Conservation (phyloP, 1,140 invertebrate genomes). For the Maconellicoccus hirsutus region DNA sequence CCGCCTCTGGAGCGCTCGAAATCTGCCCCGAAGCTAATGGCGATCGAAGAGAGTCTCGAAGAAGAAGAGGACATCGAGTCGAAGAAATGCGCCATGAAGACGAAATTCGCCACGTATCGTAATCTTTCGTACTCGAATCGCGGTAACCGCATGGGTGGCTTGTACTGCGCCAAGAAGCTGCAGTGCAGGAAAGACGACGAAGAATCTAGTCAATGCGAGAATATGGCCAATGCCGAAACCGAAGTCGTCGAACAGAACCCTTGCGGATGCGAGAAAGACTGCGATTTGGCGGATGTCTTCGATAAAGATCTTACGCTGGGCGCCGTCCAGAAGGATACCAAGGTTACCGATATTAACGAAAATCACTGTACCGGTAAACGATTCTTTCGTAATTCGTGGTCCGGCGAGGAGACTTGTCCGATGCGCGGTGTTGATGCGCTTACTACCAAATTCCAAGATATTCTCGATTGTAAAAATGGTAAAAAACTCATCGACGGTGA, state of each 20-base stretch:
- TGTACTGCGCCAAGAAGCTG: neutral
- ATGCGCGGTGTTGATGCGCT: too few relatives aligned
- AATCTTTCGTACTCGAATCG: conserved; percentile 16
- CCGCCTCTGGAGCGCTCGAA: conserved; percentile 89
- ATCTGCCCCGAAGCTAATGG: conserved; percentile 84
- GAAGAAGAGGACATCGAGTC: conserved; percentile 52
- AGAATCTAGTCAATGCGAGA: neutral
- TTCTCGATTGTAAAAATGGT: conserved; percentile 24
- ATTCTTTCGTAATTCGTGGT: neutral
- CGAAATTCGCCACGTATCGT: conserved; percentile 12
- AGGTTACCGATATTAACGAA: conserved; percentile 6
- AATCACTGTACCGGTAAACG: neutral
- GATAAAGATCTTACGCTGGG: neutral
- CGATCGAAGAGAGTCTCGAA: conserved; percentile 84
- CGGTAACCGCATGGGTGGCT: conserved; percentile 23
- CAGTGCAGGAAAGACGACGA: neutral
- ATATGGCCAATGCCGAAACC: neutral
- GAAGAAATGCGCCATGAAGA: neutral
- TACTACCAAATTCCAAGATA: neutral
- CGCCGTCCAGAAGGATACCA: neutral
- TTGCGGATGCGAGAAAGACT: neutral
- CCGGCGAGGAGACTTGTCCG: neutral
- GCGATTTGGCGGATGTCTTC: neutral
- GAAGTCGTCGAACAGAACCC: conserved; percentile 10
- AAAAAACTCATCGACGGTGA: conserved; percentile 27